These are phyloP conservation scores for Anableps anableps DNA, from an alignment of 2,797 vertebrate genomes.

Conservation along the genomic window DNA sequence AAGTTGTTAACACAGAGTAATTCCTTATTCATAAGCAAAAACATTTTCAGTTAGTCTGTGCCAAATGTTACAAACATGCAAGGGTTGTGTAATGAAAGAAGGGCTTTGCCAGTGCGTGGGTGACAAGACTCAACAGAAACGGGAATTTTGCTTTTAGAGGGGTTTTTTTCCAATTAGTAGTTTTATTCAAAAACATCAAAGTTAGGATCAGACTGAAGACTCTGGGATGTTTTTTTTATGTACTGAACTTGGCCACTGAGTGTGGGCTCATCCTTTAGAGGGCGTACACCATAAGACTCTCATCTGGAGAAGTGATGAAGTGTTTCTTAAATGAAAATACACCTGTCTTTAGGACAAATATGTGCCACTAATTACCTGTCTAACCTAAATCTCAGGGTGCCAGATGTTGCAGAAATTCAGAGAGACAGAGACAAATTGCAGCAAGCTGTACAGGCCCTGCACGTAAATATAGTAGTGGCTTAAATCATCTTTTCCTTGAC, in stretches of 20 bases:
- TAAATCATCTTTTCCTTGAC: conserved; percentile 88
- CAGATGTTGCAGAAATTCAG: conserved; percentile 87
- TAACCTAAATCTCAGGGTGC: conserved; percentile 87
- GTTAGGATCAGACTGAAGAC: neutral
- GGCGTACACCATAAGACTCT: conserved; percentile 60
- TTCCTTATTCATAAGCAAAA: conserved; percentile 72
- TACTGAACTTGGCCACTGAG: conserved; percentile 15
- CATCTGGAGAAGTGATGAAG: conserved; percentile 79
- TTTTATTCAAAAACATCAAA: conserved; percentile 10
- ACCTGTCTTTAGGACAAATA: conserved; percentile 89
- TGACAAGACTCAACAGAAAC: conserved; percentile 14
- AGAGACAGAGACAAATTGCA: conserved; percentile 84
- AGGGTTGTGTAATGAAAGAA: conserved; percentile 72
- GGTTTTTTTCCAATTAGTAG: conserved; percentile 17
- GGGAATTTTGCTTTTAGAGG: conserved; percentile 22
- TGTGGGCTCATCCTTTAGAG: conserved; percentile 44
- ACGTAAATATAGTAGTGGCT: conserved; percentile 83
- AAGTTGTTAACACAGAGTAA: conserved; percentile 74
- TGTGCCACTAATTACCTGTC: conserved; percentile 87
- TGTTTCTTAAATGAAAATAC: conserved; percentile 87
- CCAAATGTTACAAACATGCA: conserved; percentile 67
- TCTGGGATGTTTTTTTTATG: neutral
- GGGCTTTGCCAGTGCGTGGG: conserved; percentile 52
- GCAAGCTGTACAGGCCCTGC: conserved; percentile 72
- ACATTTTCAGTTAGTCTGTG: conserved; percentile 62